Base-by-base conservation (phyloP, 2,797 vertebrate genomes). In the Takifugu ocellatus region DNA sequence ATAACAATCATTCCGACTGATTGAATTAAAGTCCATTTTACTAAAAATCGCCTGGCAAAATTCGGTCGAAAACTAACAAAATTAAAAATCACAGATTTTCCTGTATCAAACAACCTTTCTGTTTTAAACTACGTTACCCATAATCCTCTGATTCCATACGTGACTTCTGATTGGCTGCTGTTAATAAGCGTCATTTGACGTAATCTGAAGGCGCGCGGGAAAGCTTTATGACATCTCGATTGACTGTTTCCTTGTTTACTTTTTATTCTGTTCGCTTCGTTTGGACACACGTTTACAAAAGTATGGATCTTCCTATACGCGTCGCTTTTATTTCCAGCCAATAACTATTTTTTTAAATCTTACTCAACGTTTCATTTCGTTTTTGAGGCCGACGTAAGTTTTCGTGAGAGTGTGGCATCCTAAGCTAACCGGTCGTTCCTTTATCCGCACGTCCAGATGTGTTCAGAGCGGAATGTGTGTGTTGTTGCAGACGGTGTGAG, bases 61-160 rank as follows among this genome's bases (percentile, higher is more conserved):
- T 44, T 33, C 31, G 31, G 31, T 33, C 31, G 7, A 7, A 29
- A 29, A 29, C 27, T 29, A 29, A 29, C 26, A 0, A n/a, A 0
- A 12, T 0, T 4, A 0, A 1, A 39, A 39, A 39, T 14, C 6
- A 16, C 9, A 6, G n/a, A 25, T 25, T 48, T 48, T 21, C 17
- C 24, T 11, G 21, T 12, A 21, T 24, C 3, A 25, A 25, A 24
- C 1, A 2, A 1, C 39, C 3, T 5, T 8, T 2, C 1, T 10
- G 16, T 14, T 0, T 2, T 25, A 66, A 75, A 90, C 86, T 84
- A 6, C 76, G 73, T 79, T 79, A 62, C 85, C 88, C 86, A 82
- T 24, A 59, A 71, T 24, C 2, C 74, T 0, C 0, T 5, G 21
- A 2, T 2, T 46, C 21, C 17, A 21, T 4, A n/a, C 16, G 14